Conservation (phyloP, 2,113 vertebrate genomes). For the Pionites leucogaster region DNA sequence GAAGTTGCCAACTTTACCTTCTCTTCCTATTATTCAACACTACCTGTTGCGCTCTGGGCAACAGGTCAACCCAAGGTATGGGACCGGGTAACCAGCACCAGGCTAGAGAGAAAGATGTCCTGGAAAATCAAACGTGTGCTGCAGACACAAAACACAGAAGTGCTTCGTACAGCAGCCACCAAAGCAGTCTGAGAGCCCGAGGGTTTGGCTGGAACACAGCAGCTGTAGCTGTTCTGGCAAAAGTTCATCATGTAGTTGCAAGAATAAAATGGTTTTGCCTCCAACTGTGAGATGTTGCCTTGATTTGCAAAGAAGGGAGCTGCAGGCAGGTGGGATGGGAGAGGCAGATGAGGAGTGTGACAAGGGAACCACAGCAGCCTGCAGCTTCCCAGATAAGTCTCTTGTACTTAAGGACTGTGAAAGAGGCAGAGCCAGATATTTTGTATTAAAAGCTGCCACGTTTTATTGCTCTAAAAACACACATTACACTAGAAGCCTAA, state of each 20-base stretch:
- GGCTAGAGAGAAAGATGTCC: not conserved
- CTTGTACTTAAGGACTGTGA: not conserved
- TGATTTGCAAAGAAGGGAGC: not conserved
- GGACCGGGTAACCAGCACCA: not conserved
- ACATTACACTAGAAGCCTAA: not conserved
- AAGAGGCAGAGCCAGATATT: slow-evolving; percentile 16
- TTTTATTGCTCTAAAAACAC: slow-evolving; percentile 66
- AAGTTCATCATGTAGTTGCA: not conserved
- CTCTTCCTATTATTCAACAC: not conserved
- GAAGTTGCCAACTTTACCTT: not conserved
- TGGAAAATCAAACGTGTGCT: not conserved
- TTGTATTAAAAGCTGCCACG: not conserved
- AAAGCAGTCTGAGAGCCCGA: not conserved
- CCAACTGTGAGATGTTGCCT: not conserved
- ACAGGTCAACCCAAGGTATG: not conserved
- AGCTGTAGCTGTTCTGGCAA: not conserved
- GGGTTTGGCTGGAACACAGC: not conserved
- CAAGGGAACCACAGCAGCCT: not conserved
- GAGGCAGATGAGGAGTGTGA: not conserved
- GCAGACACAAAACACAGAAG: fast-evolving
- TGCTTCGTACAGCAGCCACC: not conserved
- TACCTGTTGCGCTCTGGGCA: not conserved
- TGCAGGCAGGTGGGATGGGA: not conserved
- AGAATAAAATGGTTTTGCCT: slow-evolving; percentile 34
- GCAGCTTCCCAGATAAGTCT: not conserved